Percentiles rank a stretch among this genome's conserved stretches.
phyloP scores from a whole-genome alignment of 2,797 vertebrate genomes.

The Spinus pinus region DNA sequence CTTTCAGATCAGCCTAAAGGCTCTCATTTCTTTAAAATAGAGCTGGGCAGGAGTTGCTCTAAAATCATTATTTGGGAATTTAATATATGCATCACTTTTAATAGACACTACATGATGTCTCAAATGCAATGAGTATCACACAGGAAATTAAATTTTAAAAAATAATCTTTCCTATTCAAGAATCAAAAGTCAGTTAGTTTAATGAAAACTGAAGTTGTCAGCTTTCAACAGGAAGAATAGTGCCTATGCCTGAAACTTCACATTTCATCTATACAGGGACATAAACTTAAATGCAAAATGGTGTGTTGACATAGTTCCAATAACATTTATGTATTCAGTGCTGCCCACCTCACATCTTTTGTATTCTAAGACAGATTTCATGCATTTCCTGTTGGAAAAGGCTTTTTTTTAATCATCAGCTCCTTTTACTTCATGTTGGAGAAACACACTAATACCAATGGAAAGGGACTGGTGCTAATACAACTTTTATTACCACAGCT shows the following conservation, averaged over 20 bases:
- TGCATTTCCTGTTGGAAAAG: background rate
- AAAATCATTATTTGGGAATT: constrained; percentile 16
- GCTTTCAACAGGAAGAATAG: background rate
- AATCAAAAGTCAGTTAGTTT: constrained; percentile 10
- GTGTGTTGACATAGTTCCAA: background rate
- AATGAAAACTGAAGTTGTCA: background rate
- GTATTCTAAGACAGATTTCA: background rate
- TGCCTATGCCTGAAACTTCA: background rate
- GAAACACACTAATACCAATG: background rate
- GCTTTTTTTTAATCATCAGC: background rate
- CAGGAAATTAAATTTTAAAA: constrained; percentile 61
- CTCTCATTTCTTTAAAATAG: background rate
- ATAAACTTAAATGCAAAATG: background rate
- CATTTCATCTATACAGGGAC: background rate
- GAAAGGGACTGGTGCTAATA: background rate
- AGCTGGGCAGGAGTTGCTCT: background rate
- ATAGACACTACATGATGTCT: constrained; percentile 35
- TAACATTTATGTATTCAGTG: background rate
- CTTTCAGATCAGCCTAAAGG: background rate
- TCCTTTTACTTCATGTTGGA: background rate
- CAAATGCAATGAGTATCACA: constrained; percentile 44
- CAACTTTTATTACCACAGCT: background rate
- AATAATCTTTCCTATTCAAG: constrained; percentile 19
- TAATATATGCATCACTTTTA: constrained; percentile 27
- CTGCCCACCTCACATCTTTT: background rate